Conservation (phyloP, 1,140 invertebrate genomes). For the Drosophila pseudoobscura region DNA sequence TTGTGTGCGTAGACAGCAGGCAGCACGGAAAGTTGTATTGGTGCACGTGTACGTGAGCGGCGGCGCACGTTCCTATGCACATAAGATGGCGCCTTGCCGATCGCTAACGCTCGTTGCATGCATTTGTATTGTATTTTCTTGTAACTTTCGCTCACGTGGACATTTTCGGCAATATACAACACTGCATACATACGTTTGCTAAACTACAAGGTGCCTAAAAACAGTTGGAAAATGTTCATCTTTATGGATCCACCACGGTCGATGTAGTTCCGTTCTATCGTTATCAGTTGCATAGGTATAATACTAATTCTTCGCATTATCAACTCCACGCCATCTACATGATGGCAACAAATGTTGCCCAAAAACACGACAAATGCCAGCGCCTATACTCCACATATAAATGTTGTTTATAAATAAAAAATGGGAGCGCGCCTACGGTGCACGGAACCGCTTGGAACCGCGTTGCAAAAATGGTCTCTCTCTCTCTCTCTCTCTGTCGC, state of each 20-base stretch:
- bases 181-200: no score
- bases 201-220: no score
- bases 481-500: conserved; percentile 8
- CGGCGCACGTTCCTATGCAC: no score
- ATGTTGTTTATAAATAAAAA: conserved; percentile 79
- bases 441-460: conserved; percentile 82
- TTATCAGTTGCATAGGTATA: conserved; percentile 18
- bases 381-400: conserved; percentile 72
- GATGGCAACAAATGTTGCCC: conserved; percentile 46
- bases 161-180: no score
- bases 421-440: conserved; percentile 72
- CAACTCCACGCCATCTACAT: conserved; percentile 46
- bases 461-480: conserved; percentile 66
- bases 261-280: background rate
- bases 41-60: no score
- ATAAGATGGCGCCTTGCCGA: no score
- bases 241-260: background rate
- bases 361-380: conserved; percentile 11
- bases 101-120: no score
- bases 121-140: no score
- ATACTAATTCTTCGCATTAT: conserved; percentile 38
- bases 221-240: no score
- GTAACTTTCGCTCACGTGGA: no score
- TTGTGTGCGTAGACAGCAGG: no score
- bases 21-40: no score